Evolutionary conservation across 2,113 vertebrate genomes (phyloP).

Genomic region (Prinia subflava): DNA sequence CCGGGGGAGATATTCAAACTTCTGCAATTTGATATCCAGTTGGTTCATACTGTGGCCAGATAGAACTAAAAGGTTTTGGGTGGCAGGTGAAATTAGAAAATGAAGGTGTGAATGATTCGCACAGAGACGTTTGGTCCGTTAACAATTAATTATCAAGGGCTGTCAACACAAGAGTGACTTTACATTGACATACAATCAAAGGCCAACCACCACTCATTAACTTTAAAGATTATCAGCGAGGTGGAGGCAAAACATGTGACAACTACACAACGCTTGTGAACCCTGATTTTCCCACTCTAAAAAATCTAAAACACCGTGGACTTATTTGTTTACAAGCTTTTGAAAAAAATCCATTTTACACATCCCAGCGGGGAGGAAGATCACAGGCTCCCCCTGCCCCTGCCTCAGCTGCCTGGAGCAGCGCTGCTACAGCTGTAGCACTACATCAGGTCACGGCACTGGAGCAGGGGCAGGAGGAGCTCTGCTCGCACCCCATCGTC

Average conservation of each 20-base stretch:
- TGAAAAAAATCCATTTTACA: neutral
- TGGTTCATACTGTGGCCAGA: neutral
- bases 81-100: neutral
- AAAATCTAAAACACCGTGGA: neutral
- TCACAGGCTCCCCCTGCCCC: neutral
- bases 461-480: neutral
- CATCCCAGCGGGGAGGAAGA: neutral
- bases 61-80: neutral
- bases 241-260: neutral
- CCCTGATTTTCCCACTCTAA: neutral
- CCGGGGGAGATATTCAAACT: neutral
- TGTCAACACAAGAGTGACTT: neutral
- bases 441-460: neutral
- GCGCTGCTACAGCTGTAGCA: neutral
- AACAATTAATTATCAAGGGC: constrained; percentile 22
- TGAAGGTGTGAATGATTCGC: neutral
- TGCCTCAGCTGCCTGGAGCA: neutral
- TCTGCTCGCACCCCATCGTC: neutral
- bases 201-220: neutral
- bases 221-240: neutral
- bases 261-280: neutral
- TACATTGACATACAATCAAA: neutral
- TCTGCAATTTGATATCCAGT: neutral
- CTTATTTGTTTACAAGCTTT: neutral
- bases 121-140: neutral